A percentile compares a stretch with the other conserved stretches of the same genome.
Evolutionary conservation across 2,888 invertebrate species (phyloP).

Genomic region (Drosophila lacicola): DNA sequence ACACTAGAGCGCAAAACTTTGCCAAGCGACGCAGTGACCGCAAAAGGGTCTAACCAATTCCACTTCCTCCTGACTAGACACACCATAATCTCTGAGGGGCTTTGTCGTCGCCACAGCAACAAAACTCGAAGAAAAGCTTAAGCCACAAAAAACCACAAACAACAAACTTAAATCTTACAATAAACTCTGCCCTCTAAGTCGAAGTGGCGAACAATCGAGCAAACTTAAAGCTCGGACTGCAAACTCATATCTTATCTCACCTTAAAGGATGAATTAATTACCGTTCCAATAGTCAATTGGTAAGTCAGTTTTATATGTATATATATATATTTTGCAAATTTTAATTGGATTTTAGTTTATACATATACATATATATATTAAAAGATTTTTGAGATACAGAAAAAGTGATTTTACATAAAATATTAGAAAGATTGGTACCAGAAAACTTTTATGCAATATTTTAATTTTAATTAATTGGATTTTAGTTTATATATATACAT

Average conservation of each 20-base stretch:
- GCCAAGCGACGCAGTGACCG: constrained; percentile 41
- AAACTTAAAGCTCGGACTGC: constrained; percentile 20
- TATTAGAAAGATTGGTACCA: too few relatives aligned
- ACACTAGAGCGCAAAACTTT: constrained; percentile 55
- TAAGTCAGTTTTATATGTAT: too few relatives aligned
- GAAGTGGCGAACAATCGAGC: constrained; percentile 26
- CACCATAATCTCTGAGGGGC: constrained; percentile 57
- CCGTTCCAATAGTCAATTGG: too few relatives aligned
- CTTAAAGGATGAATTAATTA: too few relatives aligned
- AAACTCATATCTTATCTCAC: neutral
- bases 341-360: too few relatives aligned
- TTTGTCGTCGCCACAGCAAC: constrained; percentile 50
- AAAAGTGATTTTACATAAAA: too few relatives aligned
- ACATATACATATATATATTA: too few relatives aligned
- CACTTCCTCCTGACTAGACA: constrained; percentile 32
- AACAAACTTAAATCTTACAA: constrained; percentile 55
- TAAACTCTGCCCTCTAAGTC: constrained; percentile 51
- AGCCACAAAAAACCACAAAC: constrained; percentile 43
- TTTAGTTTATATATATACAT: too few relatives aligned
- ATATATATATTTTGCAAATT: too few relatives aligned
- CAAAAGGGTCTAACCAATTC: constrained; percentile 51
- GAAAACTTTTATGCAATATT: too few relatives aligned
- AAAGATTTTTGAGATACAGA: too few relatives aligned
- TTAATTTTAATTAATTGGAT: too few relatives aligned
- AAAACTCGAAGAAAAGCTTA: constrained; percentile 40